A percentile compares a stretch with the other conserved stretches of the same genome.
Evolutionary conservation across 2,797 vertebrate species (phyloP).

Genomic region (Manis javanica): DNA sequence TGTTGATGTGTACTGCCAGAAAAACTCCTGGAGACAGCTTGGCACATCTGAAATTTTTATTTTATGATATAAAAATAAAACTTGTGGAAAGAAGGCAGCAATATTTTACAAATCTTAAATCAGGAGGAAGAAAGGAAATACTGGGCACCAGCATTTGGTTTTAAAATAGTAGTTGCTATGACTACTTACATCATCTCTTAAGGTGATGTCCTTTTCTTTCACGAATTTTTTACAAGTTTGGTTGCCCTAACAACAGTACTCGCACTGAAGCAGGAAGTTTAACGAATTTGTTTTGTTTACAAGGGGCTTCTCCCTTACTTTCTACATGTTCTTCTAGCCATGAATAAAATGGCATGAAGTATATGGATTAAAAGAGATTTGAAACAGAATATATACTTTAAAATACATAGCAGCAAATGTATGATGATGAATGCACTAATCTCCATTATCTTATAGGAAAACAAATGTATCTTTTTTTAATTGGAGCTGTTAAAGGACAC

Average conservation of each 20-base stretch:
- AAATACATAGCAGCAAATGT: background rate
- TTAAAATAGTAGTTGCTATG: conserved; percentile 83
- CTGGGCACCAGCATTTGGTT: conserved; percentile 56
- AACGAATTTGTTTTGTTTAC: conserved; percentile 79
- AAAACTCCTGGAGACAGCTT: conserved; percentile 22
- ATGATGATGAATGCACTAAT: background rate
- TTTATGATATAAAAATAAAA: conserved; percentile 56
- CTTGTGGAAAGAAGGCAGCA: background rate
- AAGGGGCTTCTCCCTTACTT: conserved; percentile 46
- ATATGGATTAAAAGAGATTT: conserved; percentile 23
- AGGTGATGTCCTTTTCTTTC: conserved; percentile 84
- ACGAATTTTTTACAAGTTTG: conserved; percentile 83
- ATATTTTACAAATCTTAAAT: conserved; percentile 64
- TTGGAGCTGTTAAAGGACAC: background rate
- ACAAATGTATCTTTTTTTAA: background rate
- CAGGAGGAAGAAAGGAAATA: conserved; percentile 1
- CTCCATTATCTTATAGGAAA: conserved; percentile 2
- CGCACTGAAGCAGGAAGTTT: conserved; percentile 64
- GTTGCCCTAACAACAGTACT: conserved; percentile 83
- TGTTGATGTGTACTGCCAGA: background rate
- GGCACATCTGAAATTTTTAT: conserved; percentile 41
- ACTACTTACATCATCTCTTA: conserved; percentile 83
- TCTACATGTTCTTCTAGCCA: conserved; percentile 21
- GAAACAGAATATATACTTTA: background rate
- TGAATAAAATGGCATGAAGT: conserved; percentile 49